Base-by-base conservation (phyloP, 64 coral and sea anemone genomes). In the Exaiptasia diaphana region DNA sequence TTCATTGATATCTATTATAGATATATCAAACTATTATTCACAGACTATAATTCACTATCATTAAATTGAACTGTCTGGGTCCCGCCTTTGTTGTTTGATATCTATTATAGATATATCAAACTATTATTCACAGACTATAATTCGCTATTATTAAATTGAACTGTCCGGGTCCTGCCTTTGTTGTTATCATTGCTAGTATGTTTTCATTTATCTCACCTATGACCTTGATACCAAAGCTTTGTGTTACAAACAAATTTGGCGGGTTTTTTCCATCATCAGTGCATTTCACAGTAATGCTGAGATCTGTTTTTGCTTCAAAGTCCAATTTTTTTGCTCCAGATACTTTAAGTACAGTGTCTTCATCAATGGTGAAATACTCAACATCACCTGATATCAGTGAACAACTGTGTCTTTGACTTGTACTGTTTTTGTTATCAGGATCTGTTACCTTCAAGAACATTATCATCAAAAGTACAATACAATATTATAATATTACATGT, bases 1-100 rank as follows among this genome's bases (percentile, higher is more conserved):
- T 49, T 93, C 95, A 68, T 99, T 99, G 18, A 99, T 75, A 85
- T 99, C 95, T 99, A 54, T 25, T 67, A 56, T 30, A 38, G 42
- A 38, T 35, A 6, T 9, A 50, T 50, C 26, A 8, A 67, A 44
- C 27, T 4, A 39, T 17, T 23, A 17, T n/a, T n/a, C n/a, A n/a
- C 41, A 1, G 34, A 5, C 25, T 26, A 73, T 21, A 15, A 71
- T 34, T 13, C n/a, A 71, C 25, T n/a, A 71, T 1, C 25, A 22
- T 9, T 34, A 20, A 34, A 4, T 33, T 10, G 38, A 34, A 5
- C 26, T 33, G 29, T 21, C 9, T 27, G 20, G 64, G 64, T 20
- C 4, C 22, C 2, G 11, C 4, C 4, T 10, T 33, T 1, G 1
- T 33, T 33, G 67, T 7, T n/a, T 10, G 49, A n/a, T 10, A n/a